Evolutionary conservation across 2,113 vertebrate genomes (phyloP).

Genomic region (Hemibagrus wyckioides): DNA sequence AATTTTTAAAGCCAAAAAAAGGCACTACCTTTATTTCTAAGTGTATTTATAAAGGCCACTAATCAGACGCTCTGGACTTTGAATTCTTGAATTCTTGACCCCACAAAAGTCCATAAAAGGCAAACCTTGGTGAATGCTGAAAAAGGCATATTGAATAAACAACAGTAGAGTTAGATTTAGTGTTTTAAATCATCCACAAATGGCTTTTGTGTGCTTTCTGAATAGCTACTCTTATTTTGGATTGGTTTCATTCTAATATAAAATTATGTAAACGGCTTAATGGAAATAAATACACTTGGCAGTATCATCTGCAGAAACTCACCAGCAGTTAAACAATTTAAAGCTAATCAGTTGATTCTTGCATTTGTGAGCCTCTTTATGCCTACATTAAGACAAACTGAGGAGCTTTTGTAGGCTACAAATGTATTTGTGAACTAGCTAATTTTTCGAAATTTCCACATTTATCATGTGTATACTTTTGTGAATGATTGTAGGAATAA

Average conservation of each 20-base stretch:
- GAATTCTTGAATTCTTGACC: background rate
- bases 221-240: background rate
- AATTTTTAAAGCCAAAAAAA: background rate
- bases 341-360: background rate
- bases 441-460: too few species aligned
- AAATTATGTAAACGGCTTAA: background rate
- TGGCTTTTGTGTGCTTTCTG: background rate
- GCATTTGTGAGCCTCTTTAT: background rate
- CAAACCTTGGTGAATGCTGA: background rate
- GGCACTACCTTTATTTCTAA: background rate
- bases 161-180: background rate
- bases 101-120: background rate
- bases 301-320: background rate
- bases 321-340: background rate
- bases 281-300: background rate
- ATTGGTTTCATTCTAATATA: background rate
- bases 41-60: background rate
- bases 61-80: background rate
- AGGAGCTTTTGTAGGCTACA: background rate
- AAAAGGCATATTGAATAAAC: background rate
- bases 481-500: background rate
- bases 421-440: background rate
- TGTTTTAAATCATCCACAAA: background rate
- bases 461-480: background rate
- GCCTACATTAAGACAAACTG: background rate